Conservation (phyloP, 2,113 vertebrate species). For the Serilophus lunatus region DNA sequence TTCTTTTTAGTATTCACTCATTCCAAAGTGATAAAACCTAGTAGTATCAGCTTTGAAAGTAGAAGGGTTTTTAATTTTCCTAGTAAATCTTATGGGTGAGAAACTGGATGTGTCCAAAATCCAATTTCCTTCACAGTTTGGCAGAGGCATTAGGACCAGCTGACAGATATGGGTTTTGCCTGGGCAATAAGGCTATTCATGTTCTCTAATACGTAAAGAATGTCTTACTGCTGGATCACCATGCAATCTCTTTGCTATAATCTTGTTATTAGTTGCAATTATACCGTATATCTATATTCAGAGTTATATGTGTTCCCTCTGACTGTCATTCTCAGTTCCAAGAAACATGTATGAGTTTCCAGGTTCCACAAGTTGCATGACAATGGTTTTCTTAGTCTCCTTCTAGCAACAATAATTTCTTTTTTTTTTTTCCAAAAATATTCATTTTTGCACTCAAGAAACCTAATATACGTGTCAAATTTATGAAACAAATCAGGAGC, state of each 20-base stretch:
- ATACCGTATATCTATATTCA: neutral
- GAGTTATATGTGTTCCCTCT: neutral
- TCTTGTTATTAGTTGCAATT: neutral
- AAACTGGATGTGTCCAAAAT: neutral
- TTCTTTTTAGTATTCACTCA: neutral
- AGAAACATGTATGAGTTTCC: neutral
- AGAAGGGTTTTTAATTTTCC: neutral
- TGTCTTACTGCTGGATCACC: neutral
- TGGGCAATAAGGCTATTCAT: neutral
- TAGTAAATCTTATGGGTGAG: neutral
- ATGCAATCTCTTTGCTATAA: neutral
- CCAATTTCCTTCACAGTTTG: neutral
- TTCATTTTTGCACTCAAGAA: neutral
- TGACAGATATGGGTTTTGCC: neutral
- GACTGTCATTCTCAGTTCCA: neutral
- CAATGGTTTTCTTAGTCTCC: neutral
- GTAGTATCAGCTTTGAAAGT: neutral
- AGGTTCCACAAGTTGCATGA: neutral
- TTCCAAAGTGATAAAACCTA: neutral
- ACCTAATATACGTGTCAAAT: neutral
- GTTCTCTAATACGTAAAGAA: neutral
- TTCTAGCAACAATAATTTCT: neutral
- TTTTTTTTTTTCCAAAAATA: neutral
- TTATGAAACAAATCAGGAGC: neutral
- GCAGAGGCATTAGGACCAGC: neutral